phyloP scores from a whole-genome alignment of 2,888 invertebrate genomes.

The Strigamia maritima region DNA sequence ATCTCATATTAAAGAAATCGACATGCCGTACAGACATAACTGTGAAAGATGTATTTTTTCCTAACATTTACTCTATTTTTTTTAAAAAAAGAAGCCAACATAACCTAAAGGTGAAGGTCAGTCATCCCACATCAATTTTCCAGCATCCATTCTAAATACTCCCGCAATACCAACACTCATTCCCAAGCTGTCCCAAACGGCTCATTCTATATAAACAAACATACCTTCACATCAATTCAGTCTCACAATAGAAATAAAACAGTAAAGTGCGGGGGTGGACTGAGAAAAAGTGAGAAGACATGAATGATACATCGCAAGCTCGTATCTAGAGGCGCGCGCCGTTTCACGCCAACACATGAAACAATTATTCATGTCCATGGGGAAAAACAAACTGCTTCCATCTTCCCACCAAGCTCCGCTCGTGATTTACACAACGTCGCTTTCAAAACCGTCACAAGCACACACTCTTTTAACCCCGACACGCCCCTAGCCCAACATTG shows the following conservation, averaged over 20 bases:
- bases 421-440: background rate
- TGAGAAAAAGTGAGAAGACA: background rate
- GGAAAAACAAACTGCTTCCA: slow-evolving; percentile 12
- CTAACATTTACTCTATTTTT: background rate
- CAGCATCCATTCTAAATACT: slow-evolving; percentile 4
- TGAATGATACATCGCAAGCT: slow-evolving; percentile 3
- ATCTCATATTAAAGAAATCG: too few relatives aligned
- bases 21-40: background rate
- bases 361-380: slow-evolving; percentile 23
- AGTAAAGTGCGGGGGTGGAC: background rate
- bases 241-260: background rate
- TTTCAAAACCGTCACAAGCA: background rate
- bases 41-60: background rate
- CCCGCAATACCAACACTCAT: background rate
- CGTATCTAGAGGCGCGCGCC: slow-evolving; percentile 26
- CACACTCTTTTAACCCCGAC: background rate
- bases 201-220: background rate
- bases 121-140: background rate
- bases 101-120: slow-evolving; percentile 17
- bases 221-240: background rate
- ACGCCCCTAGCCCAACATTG: background rate
- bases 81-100: background rate
- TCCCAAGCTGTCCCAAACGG: background rate
- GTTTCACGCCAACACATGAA: slow-evolving; percentile 24
- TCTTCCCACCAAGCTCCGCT: background rate